These are phyloP conservation scores for Panthera uncia DNA, from an alignment of 2,113 vertebrate genomes.

Conservation along the genomic window DNA sequence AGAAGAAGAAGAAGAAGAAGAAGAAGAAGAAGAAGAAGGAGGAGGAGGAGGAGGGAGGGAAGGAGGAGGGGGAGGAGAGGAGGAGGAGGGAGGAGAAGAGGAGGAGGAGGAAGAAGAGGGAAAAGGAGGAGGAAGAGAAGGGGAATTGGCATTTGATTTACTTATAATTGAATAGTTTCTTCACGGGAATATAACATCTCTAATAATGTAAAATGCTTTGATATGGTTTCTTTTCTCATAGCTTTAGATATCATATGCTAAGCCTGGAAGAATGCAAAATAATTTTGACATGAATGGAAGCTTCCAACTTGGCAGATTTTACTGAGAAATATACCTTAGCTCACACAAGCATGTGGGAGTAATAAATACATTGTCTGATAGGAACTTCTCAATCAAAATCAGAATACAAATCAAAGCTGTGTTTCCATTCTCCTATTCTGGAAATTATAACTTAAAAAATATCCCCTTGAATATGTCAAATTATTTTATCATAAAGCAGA, in stretches of 20 bases:
- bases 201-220: neutral
- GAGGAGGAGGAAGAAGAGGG: neutral
- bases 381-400: neutral
- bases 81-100: neutral
- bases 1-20: neutral
- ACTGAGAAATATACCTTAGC: neutral
- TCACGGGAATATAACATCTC: neutral
- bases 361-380: neutral
- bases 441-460: neutral
- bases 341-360: neutral
- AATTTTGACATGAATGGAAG: neutral
- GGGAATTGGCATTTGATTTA: neutral
- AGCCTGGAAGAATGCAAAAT: neutral
- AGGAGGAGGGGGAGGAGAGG: neutral
- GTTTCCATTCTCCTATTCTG: neutral
- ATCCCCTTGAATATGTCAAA: neutral
- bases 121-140: too few relatives aligned
- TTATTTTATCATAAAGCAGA: slow-evolving; percentile 1
- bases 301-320: slow-evolving; percentile 7
- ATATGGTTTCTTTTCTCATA: neutral
- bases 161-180: neutral
- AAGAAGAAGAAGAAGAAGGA: too few relatives aligned
- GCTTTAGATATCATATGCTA: neutral
- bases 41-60: neutral
- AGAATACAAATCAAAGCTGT: neutral